These are phyloP conservation scores for Junco hyemalis DNA, from an alignment of 2,113 vertebrate species.

Conservation along the genomic window DNA sequence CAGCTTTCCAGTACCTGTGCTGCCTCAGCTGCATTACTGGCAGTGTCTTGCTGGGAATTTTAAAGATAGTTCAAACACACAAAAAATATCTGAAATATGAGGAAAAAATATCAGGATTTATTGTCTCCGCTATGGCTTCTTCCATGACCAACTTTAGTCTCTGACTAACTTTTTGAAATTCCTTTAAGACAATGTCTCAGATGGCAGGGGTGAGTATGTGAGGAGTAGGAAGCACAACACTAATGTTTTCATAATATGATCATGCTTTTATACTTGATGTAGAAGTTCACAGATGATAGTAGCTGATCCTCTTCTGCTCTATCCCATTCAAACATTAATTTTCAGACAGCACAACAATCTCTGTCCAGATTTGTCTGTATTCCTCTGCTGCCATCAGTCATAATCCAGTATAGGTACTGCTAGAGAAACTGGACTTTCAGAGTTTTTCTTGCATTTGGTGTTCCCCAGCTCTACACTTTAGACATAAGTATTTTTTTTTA, in stretches of 20 bases:
- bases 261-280: background rate
- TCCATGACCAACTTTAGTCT: background rate
- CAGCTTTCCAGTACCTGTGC: background rate
- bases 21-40: background rate
- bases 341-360: background rate
- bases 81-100: background rate
- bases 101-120: background rate
- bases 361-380: background rate
- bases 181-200: background rate
- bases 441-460: background rate
- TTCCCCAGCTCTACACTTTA: background rate
- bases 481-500: background rate
- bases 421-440: background rate
- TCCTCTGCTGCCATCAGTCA: background rate
- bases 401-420: background rate
- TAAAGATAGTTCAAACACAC: background rate
- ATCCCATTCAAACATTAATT: background rate
- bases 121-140: background rate
- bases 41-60: background rate
- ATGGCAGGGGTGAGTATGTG: background rate
- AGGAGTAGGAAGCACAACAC: background rate
- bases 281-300: background rate
- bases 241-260: background rate
- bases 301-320: background rate
- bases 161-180: background rate